A percentile compares a stretch with the other conserved stretches of the same genome.
These are phyloP conservation scores for Penaeus vannamei DNA, from an alignment of 1,140 invertebrate genomes.

Conservation along the genomic window DNA sequence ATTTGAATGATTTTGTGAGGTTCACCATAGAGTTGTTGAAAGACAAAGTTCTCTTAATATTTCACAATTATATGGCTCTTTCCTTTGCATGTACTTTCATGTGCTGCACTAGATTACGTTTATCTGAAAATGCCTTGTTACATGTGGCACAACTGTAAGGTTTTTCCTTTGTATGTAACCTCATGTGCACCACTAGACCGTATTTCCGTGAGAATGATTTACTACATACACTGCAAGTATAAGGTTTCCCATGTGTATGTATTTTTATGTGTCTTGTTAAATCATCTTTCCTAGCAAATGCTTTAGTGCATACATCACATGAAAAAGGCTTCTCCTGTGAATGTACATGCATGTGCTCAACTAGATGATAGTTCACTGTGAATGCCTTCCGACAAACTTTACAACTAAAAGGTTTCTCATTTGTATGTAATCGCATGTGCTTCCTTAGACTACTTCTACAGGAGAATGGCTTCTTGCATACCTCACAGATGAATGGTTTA, in stretches of 20 bases:
- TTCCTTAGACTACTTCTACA: neutral
- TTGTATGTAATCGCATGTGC: conserved; percentile 23
- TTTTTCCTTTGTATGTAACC: neutral
- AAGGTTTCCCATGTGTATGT: neutral
- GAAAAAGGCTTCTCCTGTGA: neutral
- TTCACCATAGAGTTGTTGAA: too few species aligned
- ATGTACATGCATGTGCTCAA: neutral
- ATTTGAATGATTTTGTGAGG: too few species aligned
- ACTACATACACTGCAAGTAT: conserved; percentile 1
- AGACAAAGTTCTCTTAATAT: too few species aligned
- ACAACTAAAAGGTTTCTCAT: neutral
- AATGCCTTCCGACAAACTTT: conserved; percentile 2
- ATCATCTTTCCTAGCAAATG: neutral
- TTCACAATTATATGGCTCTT: too few species aligned
- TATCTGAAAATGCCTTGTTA: too few species aligned
- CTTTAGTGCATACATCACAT: neutral
- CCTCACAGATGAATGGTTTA: conserved; percentile 3
- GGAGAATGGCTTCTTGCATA: neutral
- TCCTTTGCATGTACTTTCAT: too few species aligned
- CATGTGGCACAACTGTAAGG: neutral
- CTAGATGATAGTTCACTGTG: neutral
- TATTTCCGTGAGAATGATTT: conserved; percentile 9
- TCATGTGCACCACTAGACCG: neutral
- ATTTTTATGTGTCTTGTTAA: neutral
- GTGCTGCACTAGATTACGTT: too few species aligned